Evolutionary conservation across 2,113 vertebrate species (phyloP), one percentile per base, ranked within the genome.

Genomic region (Nipponia nippon): DNA sequence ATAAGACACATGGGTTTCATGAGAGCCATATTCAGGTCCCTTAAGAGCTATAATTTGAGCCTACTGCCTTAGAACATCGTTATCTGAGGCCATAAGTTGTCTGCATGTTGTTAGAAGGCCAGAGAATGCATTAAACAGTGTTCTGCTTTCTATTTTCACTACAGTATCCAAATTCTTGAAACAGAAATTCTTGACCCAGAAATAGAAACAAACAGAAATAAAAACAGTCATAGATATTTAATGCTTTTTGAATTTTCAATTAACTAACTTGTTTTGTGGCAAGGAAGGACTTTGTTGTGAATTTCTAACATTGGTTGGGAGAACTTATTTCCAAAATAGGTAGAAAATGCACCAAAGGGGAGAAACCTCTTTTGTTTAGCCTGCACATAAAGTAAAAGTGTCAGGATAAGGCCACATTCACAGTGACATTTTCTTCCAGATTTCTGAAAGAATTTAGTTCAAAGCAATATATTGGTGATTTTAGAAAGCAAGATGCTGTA

Each of bases 11-110:
- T 38, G 12, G 36, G 72, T 86, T 81, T 75, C 88, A 65, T 66
- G 46, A 93, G 49, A 95, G 46, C 36, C 5, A 34, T 89, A 70
- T 80, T 30, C 27, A 92, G 7, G 17, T 90, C 89, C 40, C 83
- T 58, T 50, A 90, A 94, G 89, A 81, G 50, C 65, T 82, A 56
- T 78, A 91, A 84, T 89, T 94, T 87, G 63, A 94, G 32, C 32
- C 40, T 77, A 46, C 32, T 83, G 63, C 46, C 53, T 95, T 86
- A 83, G 40, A 92, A 80, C 8, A 73, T 58, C 0, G 1, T 80
- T 92, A 53, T 77, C 76, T 75, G 42, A 77, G 50, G 58, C 83
- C 25, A 7, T 93, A 95, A 83, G 34, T 92, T 94, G 92, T 94
- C 50, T 89, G 32, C 56, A 10, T 73, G 71, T 46, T 90, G 36